Conservation (phyloP, 2,113 vertebrate species). For the Triplophysa tibetana region DNA sequence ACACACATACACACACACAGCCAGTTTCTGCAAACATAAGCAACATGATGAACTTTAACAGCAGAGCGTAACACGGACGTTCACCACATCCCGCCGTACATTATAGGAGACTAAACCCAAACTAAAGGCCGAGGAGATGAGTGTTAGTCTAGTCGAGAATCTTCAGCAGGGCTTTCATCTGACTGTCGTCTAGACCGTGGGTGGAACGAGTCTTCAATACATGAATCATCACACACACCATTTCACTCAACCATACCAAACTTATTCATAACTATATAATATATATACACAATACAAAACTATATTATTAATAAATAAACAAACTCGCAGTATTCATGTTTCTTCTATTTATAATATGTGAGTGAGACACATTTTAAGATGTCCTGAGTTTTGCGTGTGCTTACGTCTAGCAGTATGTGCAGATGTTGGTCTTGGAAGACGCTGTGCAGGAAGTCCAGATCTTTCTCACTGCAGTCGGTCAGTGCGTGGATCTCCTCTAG, state of each 20-base stretch:
- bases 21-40: not conserved
- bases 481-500: constrained; percentile 97
- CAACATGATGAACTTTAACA: too few relatives aligned
- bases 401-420: constrained; percentile 94
- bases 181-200: constrained; percentile 9
- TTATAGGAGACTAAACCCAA: too few relatives aligned
- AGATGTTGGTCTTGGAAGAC: constrained; percentile 99
- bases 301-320: too few relatives aligned
- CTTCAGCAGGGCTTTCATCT: not conserved
- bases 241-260: not conserved
- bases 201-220: not conserved
- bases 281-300: too few relatives aligned
- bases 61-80: too few relatives aligned
- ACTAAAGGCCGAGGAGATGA: too few relatives aligned
- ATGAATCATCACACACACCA: not conserved
- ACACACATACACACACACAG: constrained; percentile 19
- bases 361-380: too few relatives aligned
- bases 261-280: too few relatives aligned
- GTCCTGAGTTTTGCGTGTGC: constrained; percentile 49
- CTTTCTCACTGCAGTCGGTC: constrained; percentile 98
- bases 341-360: too few relatives aligned
- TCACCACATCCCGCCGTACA: too few relatives aligned
- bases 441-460: constrained; percentile 98
- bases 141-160: not conserved
- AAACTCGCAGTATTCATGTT: too few relatives aligned